Evolutionary conservation across 2,888 invertebrate species (phyloP).

Genomic region (Drosophila flavopinicola): DNA sequence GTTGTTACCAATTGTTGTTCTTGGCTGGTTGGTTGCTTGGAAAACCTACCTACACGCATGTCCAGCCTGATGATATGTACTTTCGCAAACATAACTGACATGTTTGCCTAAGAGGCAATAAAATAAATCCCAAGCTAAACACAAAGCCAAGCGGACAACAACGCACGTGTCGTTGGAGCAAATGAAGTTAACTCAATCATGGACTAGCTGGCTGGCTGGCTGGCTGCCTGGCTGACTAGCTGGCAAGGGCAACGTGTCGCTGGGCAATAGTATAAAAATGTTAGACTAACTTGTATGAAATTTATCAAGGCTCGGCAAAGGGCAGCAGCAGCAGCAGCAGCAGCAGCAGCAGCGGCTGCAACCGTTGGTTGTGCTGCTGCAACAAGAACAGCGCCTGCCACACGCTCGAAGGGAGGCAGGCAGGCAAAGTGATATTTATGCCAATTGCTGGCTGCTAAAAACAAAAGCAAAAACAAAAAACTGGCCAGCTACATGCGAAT

Average conservation of each 20-base stretch:
- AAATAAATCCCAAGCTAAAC: constrained; percentile 72
- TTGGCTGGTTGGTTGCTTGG: constrained; percentile 25
- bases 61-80: constrained; percentile 79
- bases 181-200: constrained; percentile 80
- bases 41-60: constrained; percentile 74
- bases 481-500: constrained; percentile 62
- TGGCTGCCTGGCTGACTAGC: too few relatives aligned
- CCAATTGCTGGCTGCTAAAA: constrained; percentile 73
- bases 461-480: too few relatives aligned
- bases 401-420: constrained; percentile 69
- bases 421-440: constrained; percentile 72
- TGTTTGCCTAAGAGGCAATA: constrained; percentile 77
- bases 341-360: constrained; percentile 17
- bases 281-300: constrained; percentile 75
- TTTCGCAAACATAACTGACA: constrained; percentile 81
- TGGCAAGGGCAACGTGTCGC: constrained; percentile 25
- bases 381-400: constrained; percentile 51
- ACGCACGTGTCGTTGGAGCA: constrained; percentile 69
- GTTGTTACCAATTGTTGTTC: constrained; percentile 40
- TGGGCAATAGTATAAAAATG: constrained; percentile 62
- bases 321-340: constrained; percentile 33
- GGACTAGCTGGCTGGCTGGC: too few relatives aligned
- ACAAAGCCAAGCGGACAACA: constrained; percentile 55
- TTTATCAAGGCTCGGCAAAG: constrained; percentile 71
- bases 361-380: constrained; percentile 6